Evolutionary conservation across 2,797 vertebrate species (phyloP).

Genomic region (Euphonia xanthogaster): DNA sequence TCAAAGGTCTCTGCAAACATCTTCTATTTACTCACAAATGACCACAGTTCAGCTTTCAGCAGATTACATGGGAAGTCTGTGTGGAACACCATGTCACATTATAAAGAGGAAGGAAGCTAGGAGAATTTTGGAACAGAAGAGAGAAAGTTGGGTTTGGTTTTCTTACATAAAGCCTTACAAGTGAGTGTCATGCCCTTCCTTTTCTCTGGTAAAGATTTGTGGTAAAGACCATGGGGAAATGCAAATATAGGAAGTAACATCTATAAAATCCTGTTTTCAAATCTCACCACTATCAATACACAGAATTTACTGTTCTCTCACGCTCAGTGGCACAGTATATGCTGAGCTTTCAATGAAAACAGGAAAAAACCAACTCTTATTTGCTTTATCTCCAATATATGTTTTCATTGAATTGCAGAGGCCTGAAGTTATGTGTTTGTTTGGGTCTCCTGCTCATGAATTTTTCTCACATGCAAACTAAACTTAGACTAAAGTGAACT

Average conservation of each 20-base stretch:
- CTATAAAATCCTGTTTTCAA: neutral
- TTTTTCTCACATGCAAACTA: neutral
- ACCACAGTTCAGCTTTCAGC: neutral
- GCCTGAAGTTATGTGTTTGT: neutral
- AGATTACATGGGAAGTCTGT: neutral
- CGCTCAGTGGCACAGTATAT: neutral
- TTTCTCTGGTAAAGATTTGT: neutral
- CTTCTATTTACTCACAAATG: neutral
- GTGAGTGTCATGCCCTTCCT: neutral
- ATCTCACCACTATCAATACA: neutral
- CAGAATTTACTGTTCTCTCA: neutral
- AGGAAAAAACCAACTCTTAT: neutral
- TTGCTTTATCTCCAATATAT: neutral
- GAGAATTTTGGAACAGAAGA: neutral
- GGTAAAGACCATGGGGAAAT: neutral
- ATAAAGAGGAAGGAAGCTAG: conserved; percentile 22
- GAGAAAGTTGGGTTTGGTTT: neutral
- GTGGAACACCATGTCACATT: neutral
- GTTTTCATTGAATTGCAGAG: neutral
- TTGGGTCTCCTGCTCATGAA: neutral
- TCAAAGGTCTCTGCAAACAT: neutral
- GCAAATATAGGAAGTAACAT: neutral
- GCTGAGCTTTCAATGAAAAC: conserved; percentile 51
- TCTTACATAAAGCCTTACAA: neutral
- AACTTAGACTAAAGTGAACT: neutral